These are phyloP conservation scores for Dermochelys coriacea DNA, from an alignment of 2,797 vertebrate genomes.

Conservation along the genomic window DNA sequence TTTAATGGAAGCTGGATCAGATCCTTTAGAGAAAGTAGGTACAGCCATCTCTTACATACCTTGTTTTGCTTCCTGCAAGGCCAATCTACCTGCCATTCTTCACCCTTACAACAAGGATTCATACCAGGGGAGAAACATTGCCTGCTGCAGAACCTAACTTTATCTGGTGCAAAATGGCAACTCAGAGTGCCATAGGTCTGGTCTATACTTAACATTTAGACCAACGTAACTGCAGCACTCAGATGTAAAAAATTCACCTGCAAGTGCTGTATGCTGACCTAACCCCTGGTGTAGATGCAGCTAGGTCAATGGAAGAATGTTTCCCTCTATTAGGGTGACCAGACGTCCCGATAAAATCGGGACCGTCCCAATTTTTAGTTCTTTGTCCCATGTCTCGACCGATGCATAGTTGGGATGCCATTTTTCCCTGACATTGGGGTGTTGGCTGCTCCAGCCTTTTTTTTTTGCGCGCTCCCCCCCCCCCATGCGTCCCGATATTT, in stretches of 20 bases:
- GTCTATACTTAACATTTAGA: neutral
- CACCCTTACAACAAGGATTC: neutral
- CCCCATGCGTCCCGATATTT: no score
- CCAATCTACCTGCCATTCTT: neutral
- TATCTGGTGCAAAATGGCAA: no score
- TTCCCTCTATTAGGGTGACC: neutral
- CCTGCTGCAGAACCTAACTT: neutral
- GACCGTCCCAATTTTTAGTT: no score
- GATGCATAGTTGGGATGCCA: no score
- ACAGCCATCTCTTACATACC: neutral
- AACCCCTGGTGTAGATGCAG: neutral
- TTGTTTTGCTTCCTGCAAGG: neutral
- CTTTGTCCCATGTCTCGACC: no score
- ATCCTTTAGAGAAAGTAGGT: neutral
- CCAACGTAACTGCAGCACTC: neutral
- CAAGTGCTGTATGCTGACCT: neutral
- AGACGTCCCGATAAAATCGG: no score
- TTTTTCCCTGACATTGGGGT: no score
- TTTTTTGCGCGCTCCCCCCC: no score
- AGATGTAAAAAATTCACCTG: neutral
- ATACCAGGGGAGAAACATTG: neutral
- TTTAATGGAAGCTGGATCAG: neutral
- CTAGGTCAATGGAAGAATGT: neutral
- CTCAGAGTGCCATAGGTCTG: neutral
- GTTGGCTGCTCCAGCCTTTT: no score